Percentiles rank a stretch among this genome's conserved stretches.
Conservation (phyloP, 2,113 vertebrate species). For the Brienomyrus brachyistius region DNA sequence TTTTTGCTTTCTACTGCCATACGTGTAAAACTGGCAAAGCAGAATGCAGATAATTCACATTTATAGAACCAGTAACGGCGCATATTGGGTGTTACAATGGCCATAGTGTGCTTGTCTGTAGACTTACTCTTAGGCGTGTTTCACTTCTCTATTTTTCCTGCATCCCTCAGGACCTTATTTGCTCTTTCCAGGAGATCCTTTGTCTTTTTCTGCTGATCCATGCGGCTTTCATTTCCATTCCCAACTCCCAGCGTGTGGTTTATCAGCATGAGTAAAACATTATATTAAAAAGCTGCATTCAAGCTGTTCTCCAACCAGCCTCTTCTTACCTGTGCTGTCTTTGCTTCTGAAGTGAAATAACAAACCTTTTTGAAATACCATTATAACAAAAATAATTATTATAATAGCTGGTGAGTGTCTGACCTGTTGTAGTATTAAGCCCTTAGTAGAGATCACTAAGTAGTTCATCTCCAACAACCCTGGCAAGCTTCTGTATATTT, state of each 20-base stretch:
- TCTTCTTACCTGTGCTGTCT: not conserved
- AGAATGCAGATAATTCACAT: not conserved
- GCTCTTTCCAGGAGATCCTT: not conserved
- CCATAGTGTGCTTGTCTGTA: not conserved
- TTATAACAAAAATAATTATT: not conserved
- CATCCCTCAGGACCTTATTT: constrained; percentile 4
- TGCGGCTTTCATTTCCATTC: not conserved
- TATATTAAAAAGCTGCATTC: not conserved
- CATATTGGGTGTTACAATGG: not conserved
- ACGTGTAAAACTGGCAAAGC: not conserved
- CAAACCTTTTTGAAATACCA: not conserved
- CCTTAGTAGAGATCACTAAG: not conserved
- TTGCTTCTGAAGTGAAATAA: not conserved
- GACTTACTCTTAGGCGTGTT: not conserved
- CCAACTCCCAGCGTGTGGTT: not conserved
- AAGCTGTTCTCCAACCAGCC: not conserved
- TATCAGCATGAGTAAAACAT: not conserved
- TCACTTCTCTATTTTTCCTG: not conserved
- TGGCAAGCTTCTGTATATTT: not conserved
- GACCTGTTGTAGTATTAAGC: not conserved
- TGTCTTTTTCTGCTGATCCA: not conserved
- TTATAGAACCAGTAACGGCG: not conserved
- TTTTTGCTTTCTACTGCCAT: not conserved
- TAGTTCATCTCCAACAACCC: not conserved
- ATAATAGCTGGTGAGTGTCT: not conserved